Base-by-base conservation (phyloP, 2,797 vertebrate species). In the Pangasius sanitwongsei region DNA sequence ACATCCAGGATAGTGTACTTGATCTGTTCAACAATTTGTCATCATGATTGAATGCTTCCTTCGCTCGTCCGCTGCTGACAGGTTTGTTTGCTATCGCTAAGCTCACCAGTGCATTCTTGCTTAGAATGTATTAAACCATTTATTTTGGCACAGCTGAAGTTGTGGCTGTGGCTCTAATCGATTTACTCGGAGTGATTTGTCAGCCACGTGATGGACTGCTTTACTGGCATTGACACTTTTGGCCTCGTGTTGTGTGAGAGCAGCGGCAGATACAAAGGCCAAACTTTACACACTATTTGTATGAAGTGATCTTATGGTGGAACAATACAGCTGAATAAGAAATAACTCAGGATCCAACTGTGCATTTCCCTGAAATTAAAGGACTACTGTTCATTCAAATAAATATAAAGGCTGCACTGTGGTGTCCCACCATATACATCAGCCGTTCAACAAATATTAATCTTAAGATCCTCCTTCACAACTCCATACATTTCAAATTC, bases 21-120 rank as follows among this genome's bases (percentile, higher is more conserved):
- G 83, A 85, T 85, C 65, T 85, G 25, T 55, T 70, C 28, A 53
- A 34, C 18, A 85, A 85, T 53, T 85, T 85, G 48, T 85, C 83
- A 85, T 23, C 16, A 70, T 85, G 83, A 85, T 70, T 2, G 83
- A 85, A 70, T 70, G 65, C 83, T 53, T 85, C 63, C 44, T 69
- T 69, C 44, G 3, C 18, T 55, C 1, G n/a, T 69, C 83, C 18
- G 3, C 48, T 23, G n/a, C 83, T 53, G 83, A 70, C 48, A 70
- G 65, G 48, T 70, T 77, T 61, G 74, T 86, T 86, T 65, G 41
- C 41, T 53, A 23, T 23, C 20, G 74, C 59, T 87, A 50, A 86
- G 28, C 86, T 78, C 57, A 65, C 37, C 72, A 44, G 55, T 74
- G 31, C 48, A 11, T 81, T 87, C 63, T 69, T 67, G 37, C 18